phyloP scores from a whole-genome alignment of 2,113 vertebrate species.

The Phalacrocorax aristotelis region DNA sequence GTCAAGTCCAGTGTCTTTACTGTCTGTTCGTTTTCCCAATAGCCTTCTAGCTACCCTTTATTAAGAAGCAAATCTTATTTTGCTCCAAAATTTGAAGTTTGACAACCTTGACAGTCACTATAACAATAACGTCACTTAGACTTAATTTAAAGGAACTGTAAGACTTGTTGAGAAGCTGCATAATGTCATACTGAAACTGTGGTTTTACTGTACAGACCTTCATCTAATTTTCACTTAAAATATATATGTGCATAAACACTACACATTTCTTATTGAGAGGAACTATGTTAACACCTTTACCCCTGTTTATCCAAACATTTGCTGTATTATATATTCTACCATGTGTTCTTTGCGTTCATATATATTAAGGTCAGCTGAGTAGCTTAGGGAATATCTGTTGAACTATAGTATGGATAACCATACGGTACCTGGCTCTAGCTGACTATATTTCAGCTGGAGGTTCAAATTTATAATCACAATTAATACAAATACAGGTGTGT shows the following conservation, averaged over 20 bases:
- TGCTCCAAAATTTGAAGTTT: background rate
- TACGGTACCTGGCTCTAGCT: slow-evolving; percentile 63
- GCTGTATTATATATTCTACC: slow-evolving; percentile 50
- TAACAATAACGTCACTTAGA: background rate
- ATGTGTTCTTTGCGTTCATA: slow-evolving; percentile 60
- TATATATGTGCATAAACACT: background rate
- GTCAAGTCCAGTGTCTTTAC: background rate
- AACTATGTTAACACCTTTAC: slow-evolving; percentile 22
- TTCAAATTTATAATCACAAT: slow-evolving; percentile 67
- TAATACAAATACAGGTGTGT: slow-evolving; percentile 60
- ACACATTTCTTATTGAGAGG: slow-evolving; percentile 21
- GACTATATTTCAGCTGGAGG: slow-evolving; percentile 60
- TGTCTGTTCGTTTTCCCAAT: background rate
- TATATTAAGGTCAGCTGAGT: slow-evolving; percentile 64
- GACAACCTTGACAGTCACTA: background rate
- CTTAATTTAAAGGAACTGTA: background rate
- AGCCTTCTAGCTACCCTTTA: background rate
- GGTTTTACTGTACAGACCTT: background rate
- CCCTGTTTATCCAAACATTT: slow-evolving; percentile 36
- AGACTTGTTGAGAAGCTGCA: background rate
- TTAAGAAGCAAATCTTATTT: background rate
- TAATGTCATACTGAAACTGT: background rate
- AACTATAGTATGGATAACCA: slow-evolving; percentile 48
- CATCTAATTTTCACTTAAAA: slow-evolving; percentile 39
- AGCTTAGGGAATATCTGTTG: slow-evolving; percentile 52